These are phyloP conservation scores for Acanthis flammea DNA, from an alignment of 2,797 vertebrate genomes.

Conservation along the genomic window DNA sequence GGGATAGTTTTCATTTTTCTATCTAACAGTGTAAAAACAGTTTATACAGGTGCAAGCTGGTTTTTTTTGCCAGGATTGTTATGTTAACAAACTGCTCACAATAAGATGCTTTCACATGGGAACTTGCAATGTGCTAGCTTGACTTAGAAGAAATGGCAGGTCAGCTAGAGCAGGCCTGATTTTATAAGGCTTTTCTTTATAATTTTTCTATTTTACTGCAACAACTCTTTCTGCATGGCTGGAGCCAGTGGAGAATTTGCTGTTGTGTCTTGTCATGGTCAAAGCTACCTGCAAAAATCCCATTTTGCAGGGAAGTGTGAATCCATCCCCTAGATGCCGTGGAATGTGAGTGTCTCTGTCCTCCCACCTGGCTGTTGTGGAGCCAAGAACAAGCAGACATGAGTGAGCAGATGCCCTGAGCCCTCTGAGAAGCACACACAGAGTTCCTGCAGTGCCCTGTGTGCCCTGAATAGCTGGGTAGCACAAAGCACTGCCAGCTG, in stretches of 20 bases:
- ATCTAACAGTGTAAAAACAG: not conserved
- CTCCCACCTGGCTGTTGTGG: not conserved
- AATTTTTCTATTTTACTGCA: not conserved
- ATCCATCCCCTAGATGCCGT: not conserved
- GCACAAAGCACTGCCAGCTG: not conserved
- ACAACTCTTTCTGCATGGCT: not conserved
- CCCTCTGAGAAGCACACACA: not conserved
- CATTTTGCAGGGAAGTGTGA: not conserved
- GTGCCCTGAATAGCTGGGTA: not conserved
- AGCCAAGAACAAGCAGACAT: not conserved
- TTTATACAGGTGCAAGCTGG: not conserved
- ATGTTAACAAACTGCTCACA: not conserved
- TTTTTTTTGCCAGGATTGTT: not conserved
- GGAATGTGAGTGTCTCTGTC: not conserved
- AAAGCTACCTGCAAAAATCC: not conserved
- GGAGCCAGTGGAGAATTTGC: not conserved
- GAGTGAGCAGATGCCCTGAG: not conserved
- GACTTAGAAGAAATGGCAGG: not conserved
- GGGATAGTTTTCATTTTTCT: not conserved
- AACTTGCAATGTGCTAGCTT: not conserved
- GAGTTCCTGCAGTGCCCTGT: not conserved
- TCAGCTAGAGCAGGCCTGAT: not conserved
- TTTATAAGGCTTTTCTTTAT: not conserved
- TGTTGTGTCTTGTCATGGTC: not conserved
- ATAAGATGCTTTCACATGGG: not conserved